Conservation (phyloP, 2,888 invertebrate species). For the Ophioninae sp. region DNA sequence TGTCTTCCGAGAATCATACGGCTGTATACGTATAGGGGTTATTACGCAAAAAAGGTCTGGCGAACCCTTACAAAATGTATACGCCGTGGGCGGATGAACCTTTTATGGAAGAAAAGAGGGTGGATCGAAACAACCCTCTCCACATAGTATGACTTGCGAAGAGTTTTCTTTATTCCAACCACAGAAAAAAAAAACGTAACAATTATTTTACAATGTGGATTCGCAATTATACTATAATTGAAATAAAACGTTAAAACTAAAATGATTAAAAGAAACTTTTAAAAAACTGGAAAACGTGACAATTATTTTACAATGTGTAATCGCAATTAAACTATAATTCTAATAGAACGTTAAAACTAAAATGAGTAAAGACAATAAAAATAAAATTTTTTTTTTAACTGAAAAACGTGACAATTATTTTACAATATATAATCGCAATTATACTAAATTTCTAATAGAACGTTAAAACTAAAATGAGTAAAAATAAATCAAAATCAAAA, state of each 20-base stretch:
- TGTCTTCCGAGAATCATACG: conserved; percentile 28
- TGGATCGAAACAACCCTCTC: conserved; percentile 56
- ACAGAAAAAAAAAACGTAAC: background rate
- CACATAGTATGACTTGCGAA: conserved; percentile 13
- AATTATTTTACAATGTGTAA: conserved; percentile 1
- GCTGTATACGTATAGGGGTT: conserved; percentile 65
- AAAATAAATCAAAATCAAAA: too few relatives aligned
- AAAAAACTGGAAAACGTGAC: too few relatives aligned
- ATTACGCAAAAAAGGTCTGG: conserved; percentile 66
- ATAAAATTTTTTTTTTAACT: too few relatives aligned
- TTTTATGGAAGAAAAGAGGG: conserved; percentile 40
- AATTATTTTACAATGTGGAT: too few relatives aligned
- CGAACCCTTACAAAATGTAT: conserved; percentile 69
- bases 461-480: too few relatives aligned
- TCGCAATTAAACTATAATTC: background rate
- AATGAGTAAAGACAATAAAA: too few relatives aligned
- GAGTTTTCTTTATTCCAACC: background rate
- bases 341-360: too few relatives aligned
- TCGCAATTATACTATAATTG: background rate
- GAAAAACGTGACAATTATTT: conserved; percentile 15
- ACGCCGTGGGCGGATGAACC: conserved; percentile 47
- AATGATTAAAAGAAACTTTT: too few relatives aligned
- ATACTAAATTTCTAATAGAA: background rate
- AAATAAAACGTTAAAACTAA: background rate
- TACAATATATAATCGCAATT: background rate